Conservation (phyloP, 1,140 invertebrate genomes). For the Drosophila albomicans region DNA sequence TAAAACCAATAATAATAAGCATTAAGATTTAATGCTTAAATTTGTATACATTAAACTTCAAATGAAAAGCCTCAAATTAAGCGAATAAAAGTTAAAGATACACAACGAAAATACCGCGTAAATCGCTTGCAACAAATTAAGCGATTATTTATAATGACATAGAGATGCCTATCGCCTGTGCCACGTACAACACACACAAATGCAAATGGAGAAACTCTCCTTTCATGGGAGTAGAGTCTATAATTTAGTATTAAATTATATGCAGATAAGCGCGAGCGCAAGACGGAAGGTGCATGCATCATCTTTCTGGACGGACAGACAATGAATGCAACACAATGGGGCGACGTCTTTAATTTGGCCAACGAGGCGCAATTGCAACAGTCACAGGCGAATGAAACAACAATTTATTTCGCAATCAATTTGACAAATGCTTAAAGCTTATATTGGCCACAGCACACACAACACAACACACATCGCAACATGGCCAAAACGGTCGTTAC, state of each 20-base stretch:
- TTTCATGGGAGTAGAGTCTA: conserved; percentile 43
- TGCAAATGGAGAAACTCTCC: conserved; percentile 18
- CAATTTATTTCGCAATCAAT: conserved; percentile 80
- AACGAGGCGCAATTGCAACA: conserved; percentile 42
- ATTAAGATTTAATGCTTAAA: too few species aligned
- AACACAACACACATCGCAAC: too few species aligned
- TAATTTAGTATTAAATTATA: conserved; percentile 79
- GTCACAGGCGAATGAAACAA: conserved; percentile 53
- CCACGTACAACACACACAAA: conserved; percentile 12
- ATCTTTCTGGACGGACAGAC: conserved; percentile 40
- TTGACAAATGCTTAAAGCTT: conserved; percentile 75
- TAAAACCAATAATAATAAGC: too few species aligned
- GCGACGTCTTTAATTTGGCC: conserved; percentile 32
- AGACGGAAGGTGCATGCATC: conserved; percentile 59
- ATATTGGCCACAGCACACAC: background rate
- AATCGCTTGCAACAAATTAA: background rate
- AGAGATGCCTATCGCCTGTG: conserved; percentile 3
- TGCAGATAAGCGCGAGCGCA: conserved; percentile 67
- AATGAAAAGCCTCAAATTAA: background rate
- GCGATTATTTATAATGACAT: conserved; percentile 15
- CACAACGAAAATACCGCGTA: background rate
- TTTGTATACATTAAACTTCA: background rate
- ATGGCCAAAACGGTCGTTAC: conserved; percentile 30
- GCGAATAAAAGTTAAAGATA: background rate
- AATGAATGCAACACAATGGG: conserved; percentile 39